Base-by-base conservation (phyloP, 2,797 vertebrate species). In the Ispidina lecontei region DNA sequence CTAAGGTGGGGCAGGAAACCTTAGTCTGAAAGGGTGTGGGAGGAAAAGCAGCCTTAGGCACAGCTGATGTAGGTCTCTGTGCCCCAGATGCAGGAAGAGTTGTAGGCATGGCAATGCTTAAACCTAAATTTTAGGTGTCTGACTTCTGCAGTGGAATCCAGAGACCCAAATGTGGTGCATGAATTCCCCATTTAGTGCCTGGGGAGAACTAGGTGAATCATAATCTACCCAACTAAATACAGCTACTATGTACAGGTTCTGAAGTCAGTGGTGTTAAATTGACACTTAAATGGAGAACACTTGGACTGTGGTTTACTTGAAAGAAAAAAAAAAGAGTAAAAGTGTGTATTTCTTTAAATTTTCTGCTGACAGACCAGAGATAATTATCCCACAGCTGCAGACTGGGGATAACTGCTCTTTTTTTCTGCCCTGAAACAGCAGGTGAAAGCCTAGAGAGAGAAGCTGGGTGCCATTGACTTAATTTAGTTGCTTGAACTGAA, bases 301-400 rank as follows among this genome's bases (percentile, higher is more conserved):
- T 88, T 82, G 54, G 60, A 37, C 74, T 84, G 81, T 75, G 74
- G 91, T 83, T 93, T 75, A 84, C 68, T 79, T 89, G 59, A 84
- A 88, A 95, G 20, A 47, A 63, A 69, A 39, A 84, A 56, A 16
- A 41, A 71, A 1, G 1, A n/a, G 33, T 52, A 25, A 18, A 77
- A 76, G 20, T 71, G 87, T 90, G 62, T 95, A 79, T 94, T 93
- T 91, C 88, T 95, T 94, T 96, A 96, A 89, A 84, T 90, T 92
- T 93, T 95, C 51, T 94, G 54, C 90, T 89, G 95, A 89, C 78
- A 95, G 71, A 68, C 64, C 35, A 91, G 64, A 80, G 81, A 84
- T 93, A 95, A 96, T 96, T 96, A 94, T 78, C 93, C 60, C 21
- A 89, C 94, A 96, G 95, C 94, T 96, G 96, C 91, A 89, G 78